Percentiles rank a stretch among this genome's conserved stretches.
phyloP scores from a whole-genome alignment of 2,113 vertebrate genomes.

The Xiphias gladius region DNA sequence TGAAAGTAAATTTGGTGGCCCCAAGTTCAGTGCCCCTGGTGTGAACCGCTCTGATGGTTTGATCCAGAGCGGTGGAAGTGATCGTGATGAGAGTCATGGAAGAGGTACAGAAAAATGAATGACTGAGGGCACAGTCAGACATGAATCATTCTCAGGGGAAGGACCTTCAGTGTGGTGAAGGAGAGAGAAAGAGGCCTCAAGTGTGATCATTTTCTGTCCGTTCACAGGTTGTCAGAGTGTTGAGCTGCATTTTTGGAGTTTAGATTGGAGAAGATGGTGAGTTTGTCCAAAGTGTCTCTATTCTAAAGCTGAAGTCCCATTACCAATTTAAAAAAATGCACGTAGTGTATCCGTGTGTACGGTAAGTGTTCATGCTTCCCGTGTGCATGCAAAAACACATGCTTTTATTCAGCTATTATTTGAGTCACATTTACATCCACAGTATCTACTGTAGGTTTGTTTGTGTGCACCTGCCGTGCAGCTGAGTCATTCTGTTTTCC shows the following conservation, averaged over 20 bases:
- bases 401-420: neutral
- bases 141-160: constrained; percentile 17
- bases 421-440: constrained; percentile 30
- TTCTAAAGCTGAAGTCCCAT: neutral
- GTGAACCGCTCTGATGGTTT: neutral
- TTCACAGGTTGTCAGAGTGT: neutral
- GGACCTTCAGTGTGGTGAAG: constrained; percentile 42
- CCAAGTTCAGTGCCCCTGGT: neutral
- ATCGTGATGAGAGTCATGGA: neutral
- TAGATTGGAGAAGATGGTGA: neutral
- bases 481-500: constrained; percentile 13
- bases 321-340: neutral
- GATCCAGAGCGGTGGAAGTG: neutral
- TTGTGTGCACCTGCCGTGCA: neutral
- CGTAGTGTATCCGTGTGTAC: neutral
- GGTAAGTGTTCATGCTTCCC: neutral
- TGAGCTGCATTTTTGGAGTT: neutral
- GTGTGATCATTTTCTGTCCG: neutral
- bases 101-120: neutral
- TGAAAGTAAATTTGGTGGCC: neutral
- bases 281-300: neutral
- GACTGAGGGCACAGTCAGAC: neutral
- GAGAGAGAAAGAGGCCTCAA: neutral
- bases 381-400: neutral
- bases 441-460: neutral